These are phyloP conservation scores for Arrhopalites spinosus DNA, from an alignment of 2,888 invertebrate genomes.

Conservation along the genomic window DNA sequence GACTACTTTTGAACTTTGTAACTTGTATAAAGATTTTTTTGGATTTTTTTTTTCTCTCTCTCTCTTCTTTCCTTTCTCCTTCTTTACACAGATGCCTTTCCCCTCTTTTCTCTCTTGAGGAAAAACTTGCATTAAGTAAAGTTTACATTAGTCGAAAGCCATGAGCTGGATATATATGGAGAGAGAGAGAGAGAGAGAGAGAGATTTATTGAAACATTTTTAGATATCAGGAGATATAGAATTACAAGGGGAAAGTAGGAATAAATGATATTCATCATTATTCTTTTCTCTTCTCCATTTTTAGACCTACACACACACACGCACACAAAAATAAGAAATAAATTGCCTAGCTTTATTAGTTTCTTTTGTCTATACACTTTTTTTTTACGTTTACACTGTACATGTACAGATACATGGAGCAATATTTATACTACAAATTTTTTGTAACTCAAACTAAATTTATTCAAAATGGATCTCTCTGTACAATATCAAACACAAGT, in stretches of 20 bases:
- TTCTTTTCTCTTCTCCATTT: background rate
- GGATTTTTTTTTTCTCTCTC: background rate
- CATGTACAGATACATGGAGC: background rate
- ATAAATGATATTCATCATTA: background rate
- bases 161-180: background rate
- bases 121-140: constrained; percentile 20
- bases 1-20: constrained; percentile 9
- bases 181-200: too few relatives aligned
- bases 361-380: background rate
- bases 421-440: too few relatives aligned
- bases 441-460: too few relatives aligned
- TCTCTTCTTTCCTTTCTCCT: background rate
- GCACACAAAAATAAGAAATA: too few relatives aligned
- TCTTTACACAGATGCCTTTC: too few relatives aligned
- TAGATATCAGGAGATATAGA: background rate
- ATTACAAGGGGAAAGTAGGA: too few relatives aligned
- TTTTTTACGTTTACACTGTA: background rate
- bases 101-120: too few relatives aligned
- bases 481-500: too few relatives aligned
- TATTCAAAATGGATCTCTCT: too few relatives aligned
- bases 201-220: background rate
- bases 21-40: background rate
- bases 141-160: constrained; percentile 11
- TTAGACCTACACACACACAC: background rate
- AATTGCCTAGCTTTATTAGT: background rate